Evolutionary conservation across 2,113 vertebrate species (phyloP).

Genomic region (Oxygymnocypris stewartii): DNA sequence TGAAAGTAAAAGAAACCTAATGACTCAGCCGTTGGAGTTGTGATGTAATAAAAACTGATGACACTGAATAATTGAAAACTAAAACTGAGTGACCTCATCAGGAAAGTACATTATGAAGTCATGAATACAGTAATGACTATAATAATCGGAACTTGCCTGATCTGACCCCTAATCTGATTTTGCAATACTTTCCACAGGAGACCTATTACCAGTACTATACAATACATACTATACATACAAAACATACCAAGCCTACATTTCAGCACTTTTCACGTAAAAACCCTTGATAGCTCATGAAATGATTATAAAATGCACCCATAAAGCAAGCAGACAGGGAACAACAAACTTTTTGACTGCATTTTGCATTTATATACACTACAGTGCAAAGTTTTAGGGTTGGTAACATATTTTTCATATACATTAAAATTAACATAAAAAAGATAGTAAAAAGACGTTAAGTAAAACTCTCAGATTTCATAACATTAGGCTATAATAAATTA

Average conservation of each 20-base stretch:
- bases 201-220: conserved; percentile 6
- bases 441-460: not conserved
- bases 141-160: not conserved
- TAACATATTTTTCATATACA: too few species aligned
- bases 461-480: not conserved
- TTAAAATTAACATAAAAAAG: not conserved
- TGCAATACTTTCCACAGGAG: not conserved
- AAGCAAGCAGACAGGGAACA: not conserved
- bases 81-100: conserved; percentile 17
- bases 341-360: not conserved
- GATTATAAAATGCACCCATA: not conserved
- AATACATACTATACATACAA: too few species aligned
- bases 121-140: not conserved
- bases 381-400: not conserved
- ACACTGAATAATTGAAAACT: not conserved
- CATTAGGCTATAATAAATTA: not conserved
- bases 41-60: conserved; percentile 4
- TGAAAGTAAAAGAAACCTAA: conserved; percentile 25
- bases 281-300: not conserved
- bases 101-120: conserved; percentile 34
- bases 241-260: not conserved
- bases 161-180: not conserved
- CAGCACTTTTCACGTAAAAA: not conserved
- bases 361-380: not conserved
- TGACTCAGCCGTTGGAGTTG: conserved; percentile 1